Evolutionary conservation across 2,113 vertebrate species (phyloP).

Genomic region (Scophthalmus maximus): DNA sequence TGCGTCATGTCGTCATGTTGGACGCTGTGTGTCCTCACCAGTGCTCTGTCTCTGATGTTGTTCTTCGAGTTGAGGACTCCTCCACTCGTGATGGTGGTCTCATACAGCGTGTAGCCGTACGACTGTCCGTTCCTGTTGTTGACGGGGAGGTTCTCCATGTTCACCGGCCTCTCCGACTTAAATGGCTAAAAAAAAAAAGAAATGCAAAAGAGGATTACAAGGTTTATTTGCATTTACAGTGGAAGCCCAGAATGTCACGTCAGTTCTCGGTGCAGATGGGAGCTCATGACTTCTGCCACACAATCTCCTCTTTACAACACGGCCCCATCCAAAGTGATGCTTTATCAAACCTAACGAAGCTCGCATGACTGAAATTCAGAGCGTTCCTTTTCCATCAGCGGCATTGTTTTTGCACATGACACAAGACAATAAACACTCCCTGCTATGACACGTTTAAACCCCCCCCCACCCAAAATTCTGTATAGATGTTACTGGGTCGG

Average conservation of each 20-base stretch:
- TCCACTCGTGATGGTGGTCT: conserved; percentile 83
- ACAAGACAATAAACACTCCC: conserved; percentile 50
- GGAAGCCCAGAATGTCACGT: neutral
- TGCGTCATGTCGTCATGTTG: neutral
- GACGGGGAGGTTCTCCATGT: conserved; percentile 90
- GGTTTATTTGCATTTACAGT: conserved; percentile 12
- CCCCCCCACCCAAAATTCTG: conserved; percentile 31
- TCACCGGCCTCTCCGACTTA: conserved; percentile 83
- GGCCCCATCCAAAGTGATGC: too few species aligned
- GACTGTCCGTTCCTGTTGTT: conserved; percentile 88
- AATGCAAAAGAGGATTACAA: neutral
- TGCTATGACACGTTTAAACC: conserved; percentile 56
- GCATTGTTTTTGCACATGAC: conserved; percentile 21
- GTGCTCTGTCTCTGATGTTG: conserved; percentile 86
- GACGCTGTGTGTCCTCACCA: conserved; percentile 81
- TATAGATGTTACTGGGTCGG: too few species aligned
- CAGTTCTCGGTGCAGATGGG: too few species aligned
- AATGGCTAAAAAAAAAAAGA: conserved; percentile 76
- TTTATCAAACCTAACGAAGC: conserved; percentile 43
- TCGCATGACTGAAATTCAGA: conserved; percentile 22
- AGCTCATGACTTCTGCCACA: neutral
- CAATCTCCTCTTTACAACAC: conserved; percentile 3
- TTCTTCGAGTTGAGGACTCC: conserved; percentile 83
- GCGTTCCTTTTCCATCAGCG: conserved; percentile 26
- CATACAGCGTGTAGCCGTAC: conserved; percentile 88